Base-by-base conservation (phyloP, 2,888 invertebrate genomes). In the Cataglyphis cursor region DNA sequence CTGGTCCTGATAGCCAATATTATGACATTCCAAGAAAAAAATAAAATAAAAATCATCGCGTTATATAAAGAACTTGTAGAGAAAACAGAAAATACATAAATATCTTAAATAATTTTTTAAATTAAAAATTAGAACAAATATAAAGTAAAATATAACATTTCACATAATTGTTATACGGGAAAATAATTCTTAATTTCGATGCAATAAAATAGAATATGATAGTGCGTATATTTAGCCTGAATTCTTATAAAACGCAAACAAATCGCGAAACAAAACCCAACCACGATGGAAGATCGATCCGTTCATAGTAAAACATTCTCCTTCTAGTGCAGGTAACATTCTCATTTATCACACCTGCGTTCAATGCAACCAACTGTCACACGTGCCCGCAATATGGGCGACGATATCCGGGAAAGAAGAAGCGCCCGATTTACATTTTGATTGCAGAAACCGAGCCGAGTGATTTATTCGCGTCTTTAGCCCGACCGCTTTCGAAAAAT, bases 371-470 rank as follows among this genome's bases (percentile, higher is more conserved):
- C 73, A 2, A 61, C 31, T 59, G 68, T 66, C 44, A 35, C 61
- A 82, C 85, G 85, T 81, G 68, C 62, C 81, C 54, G 75, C 73
- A 62, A 88, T 66, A 73, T 70, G 81, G 62, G 78, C 70, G 65
- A 80, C 65, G 82, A 72, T 75, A 59, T 70, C 76, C 80, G 59
- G 31, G 68, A 76, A 78, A 80, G 62, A 54, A 75, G 75, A 83
- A 84, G 82, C 65, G 15, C 18, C 81, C 86, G 86, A 93, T 94
- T 94, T 93, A 93, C 93, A 93, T 94, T 93, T 94, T 92, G 93
- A 94, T 94, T 91, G 92, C 90, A 91, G 89, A 90, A 90, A 91
- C 89, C 87, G 89, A 88, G 88, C 82, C 74, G 75, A 87, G 81
- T 90, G 91, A 92, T 92, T 91, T 90, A 92, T 88, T 75, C 64